Percentiles rank a stretch among this genome's conserved stretches.
These are phyloP conservation scores for Spermophilus dauricus DNA, from an alignment of 2,113 vertebrate genomes.

Conservation along the genomic window DNA sequence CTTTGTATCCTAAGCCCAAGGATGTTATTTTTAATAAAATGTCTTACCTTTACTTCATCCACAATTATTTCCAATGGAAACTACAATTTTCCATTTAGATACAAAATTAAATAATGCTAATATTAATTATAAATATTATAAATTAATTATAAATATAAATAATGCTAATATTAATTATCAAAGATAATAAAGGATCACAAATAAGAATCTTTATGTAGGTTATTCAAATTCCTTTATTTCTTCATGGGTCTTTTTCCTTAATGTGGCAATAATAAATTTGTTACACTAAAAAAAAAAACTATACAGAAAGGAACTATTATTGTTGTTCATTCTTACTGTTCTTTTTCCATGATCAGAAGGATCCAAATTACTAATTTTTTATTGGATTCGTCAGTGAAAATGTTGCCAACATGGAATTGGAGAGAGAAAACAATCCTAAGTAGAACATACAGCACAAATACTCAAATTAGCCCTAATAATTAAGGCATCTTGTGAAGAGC, in stretches of 20 bases:
- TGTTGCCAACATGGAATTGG: slow-evolving; percentile 74
- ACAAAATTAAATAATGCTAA: background rate
- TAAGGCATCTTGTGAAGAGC: slow-evolving; percentile 73
- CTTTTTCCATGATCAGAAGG: slow-evolving; percentile 61
- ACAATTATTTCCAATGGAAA: slow-evolving; percentile 28
- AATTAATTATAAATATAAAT: background rate
- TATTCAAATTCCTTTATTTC: slow-evolving; percentile 42
- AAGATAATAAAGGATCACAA: slow-evolving; percentile 16
- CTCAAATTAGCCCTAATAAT: slow-evolving; percentile 81
- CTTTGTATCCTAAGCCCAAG: background rate
- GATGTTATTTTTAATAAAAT: slow-evolving; percentile 47
- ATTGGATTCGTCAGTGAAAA: slow-evolving; percentile 72
- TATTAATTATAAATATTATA: background rate
- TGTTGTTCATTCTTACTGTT: slow-evolving; percentile 58
- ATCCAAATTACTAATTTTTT: slow-evolving; percentile 81
- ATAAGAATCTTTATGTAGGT: background rate
- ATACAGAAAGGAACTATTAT: slow-evolving; percentile 40
- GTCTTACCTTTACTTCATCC: slow-evolving; percentile 6
- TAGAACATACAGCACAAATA: slow-evolving; percentile 66
- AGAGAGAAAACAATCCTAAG: slow-evolving; percentile 78
- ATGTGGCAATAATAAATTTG: slow-evolving; percentile 34
- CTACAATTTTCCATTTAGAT: background rate
- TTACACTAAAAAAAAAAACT: slow-evolving; percentile 30
- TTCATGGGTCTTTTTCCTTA: slow-evolving; percentile 45
- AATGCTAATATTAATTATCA: background rate